phyloP scores from a whole-genome alignment of 1,140 invertebrate species.

The Ceratoteleas bidentatus region DNA sequence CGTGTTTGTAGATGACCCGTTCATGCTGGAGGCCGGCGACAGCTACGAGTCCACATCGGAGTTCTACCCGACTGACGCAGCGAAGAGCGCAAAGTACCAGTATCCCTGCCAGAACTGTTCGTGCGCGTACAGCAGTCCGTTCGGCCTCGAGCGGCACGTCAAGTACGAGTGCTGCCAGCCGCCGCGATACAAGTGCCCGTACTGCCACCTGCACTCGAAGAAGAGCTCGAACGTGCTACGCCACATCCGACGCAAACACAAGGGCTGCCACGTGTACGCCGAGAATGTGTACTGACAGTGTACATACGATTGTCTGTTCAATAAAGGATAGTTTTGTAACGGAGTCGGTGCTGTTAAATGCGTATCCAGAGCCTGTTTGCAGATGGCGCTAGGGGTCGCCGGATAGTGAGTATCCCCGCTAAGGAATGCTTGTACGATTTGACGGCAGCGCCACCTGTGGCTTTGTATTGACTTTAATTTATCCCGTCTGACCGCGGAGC shows the following conservation, averaged over 20 bases:
- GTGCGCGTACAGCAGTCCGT: constrained; percentile 81
- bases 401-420: background rate
- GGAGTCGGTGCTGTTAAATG: too few relatives aligned
- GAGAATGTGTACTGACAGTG: constrained; percentile 39
- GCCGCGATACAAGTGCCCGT: constrained; percentile 82
- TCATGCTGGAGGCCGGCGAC: constrained; percentile 8
- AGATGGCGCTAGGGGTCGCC: background rate
- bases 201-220: constrained; percentile 78
- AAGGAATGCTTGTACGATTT: constrained; percentile 15
- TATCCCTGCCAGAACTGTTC: constrained; percentile 84
- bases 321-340: background rate
- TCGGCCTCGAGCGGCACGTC: constrained; percentile 81
- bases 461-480: background rate
- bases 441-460: constrained; percentile 6
- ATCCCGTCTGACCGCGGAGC: constrained; percentile 1
- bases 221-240: constrained; percentile 73
- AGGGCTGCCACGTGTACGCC: constrained; percentile 18
- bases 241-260: constrained; percentile 69
- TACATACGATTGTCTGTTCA: constrained; percentile 1
- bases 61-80: constrained; percentile 8
- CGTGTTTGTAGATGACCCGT: constrained; percentile 43
- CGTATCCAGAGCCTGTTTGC: background rate
- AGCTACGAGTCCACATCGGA: constrained; percentile 20
- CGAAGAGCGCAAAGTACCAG: constrained; percentile 73
- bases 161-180: constrained; percentile 82